phyloP scores from a whole-genome alignment of 2,888 invertebrate species.

The Hemicrepidius hirtus region DNA sequence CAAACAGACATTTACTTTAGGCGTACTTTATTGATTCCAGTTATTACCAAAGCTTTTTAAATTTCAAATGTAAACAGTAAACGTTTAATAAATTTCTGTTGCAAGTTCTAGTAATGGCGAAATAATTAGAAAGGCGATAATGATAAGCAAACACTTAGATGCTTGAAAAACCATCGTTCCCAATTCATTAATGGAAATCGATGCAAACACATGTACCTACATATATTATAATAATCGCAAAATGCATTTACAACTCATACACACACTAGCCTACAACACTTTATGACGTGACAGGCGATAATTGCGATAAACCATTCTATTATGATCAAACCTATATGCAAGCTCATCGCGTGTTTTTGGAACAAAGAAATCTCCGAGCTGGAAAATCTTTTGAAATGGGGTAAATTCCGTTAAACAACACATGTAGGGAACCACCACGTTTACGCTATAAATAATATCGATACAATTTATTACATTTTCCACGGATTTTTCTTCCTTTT shows the following conservation, averaged over 20 bases:
- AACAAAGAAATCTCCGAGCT: conserved; percentile 36
- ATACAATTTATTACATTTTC: conserved; percentile 54
- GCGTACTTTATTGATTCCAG: too few species aligned
- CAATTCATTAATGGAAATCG: conserved; percentile 7
- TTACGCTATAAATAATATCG: conserved; percentile 55
- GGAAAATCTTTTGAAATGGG: conserved; percentile 40
- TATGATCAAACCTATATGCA: conserved; percentile 30
- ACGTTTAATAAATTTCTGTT: neutral
- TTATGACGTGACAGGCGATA: conserved; percentile 17
- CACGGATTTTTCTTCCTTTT: conserved; percentile 53
- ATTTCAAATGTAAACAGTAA: too few species aligned
- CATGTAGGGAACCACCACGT: conserved; percentile 44
- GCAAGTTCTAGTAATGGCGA: neutral
- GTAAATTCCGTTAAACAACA: conserved; percentile 29
- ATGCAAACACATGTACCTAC: neutral
- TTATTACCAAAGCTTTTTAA: too few species aligned
- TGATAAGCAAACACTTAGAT: conserved; percentile 17
- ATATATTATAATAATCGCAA: neutral
- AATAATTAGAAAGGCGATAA: conserved; percentile 5
- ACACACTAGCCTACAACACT: neutral
- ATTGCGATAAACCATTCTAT: conserved; percentile 40
- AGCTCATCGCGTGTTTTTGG: conserved; percentile 12
- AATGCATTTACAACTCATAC: conserved; percentile 8
- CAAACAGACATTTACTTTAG: too few species aligned
- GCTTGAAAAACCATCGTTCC: neutral